Conservation (phyloP, 2,113 vertebrate genomes). For the Acrocephalus arundinaceus region DNA sequence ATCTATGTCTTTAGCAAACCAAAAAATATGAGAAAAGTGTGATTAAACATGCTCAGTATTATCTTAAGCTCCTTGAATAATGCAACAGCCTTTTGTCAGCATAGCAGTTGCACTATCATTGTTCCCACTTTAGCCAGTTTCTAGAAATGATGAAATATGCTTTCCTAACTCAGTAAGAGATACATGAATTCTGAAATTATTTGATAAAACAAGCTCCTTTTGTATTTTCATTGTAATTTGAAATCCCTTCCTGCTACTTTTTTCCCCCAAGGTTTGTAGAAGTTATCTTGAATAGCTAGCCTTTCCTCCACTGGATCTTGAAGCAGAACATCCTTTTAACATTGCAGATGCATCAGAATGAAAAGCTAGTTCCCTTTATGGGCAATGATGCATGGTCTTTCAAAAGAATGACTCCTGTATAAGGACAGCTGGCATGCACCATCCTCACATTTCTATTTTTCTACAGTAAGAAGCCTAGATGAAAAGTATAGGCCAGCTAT, state of each 20-base stretch:
- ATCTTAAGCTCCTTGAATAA: not conserved
- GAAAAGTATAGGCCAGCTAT: not conserved
- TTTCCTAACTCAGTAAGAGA: not conserved
- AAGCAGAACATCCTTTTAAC: not conserved
- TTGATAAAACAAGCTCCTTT: not conserved
- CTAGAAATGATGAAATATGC: not conserved
- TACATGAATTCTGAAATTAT: not conserved
- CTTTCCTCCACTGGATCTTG: not conserved
- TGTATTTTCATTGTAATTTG: not conserved
- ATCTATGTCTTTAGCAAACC: not conserved
- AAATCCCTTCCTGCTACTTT: not conserved
- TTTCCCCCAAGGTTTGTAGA: not conserved
- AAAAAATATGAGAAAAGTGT: not conserved
- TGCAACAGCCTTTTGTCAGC: not conserved
- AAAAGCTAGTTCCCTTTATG: not conserved
- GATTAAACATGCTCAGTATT: not conserved
- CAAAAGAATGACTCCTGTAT: not conserved
- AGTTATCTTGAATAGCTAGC: not conserved
- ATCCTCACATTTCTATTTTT: not conserved
- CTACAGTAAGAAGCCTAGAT: not conserved
- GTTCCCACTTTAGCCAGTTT: not conserved
- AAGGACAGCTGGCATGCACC: not conserved
- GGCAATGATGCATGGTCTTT: not conserved
- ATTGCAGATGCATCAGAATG: not conserved
- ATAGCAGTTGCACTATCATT: not conserved